Percentiles rank a stretch among this genome's conserved stretches.
Conservation (phyloP, 2,888 invertebrate species). For the Orthonychiurus folsomi region DNA sequence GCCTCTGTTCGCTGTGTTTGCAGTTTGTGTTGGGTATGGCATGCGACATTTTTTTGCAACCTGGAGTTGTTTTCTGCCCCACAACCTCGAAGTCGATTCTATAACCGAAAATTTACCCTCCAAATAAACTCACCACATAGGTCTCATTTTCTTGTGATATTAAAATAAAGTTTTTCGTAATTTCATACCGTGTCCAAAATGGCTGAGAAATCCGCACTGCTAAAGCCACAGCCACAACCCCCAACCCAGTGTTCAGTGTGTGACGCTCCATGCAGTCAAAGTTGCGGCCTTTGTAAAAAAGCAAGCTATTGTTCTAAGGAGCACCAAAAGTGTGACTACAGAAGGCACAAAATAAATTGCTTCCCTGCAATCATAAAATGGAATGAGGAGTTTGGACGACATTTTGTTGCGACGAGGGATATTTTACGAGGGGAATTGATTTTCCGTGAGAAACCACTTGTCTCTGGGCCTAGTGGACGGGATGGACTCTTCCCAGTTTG, state of each 20-base stretch:
- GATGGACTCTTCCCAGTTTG: conserved; percentile 22
- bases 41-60: too few relatives aligned
- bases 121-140: too few relatives aligned
- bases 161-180: too few relatives aligned
- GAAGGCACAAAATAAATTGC: conserved; percentile 29
- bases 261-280: background rate
- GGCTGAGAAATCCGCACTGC: too few relatives aligned
- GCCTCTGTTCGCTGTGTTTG: too few relatives aligned
- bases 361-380: conserved; percentile 26
- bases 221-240: too few relatives aligned
- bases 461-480: conserved; percentile 25
- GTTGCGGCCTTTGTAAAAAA: conserved; percentile 22
- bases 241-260: conserved; percentile 7
- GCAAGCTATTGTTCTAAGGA: conserved; percentile 23
- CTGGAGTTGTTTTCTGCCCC: too few relatives aligned
- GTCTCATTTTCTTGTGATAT: too few relatives aligned
- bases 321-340: conserved; percentile 34
- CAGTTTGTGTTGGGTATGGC: too few relatives aligned
- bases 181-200: too few relatives aligned
- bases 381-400: conserved; percentile 25
- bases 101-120: too few relatives aligned
- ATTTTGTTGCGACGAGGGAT: conserved; percentile 30
- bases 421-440: conserved; percentile 34
- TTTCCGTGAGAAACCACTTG: conserved; percentile 30
- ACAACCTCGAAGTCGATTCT: too few relatives aligned